These are phyloP conservation scores for Stomatorhinus walkeri DNA, from an alignment of 2,797 vertebrate genomes.

Conservation along the genomic window DNA sequence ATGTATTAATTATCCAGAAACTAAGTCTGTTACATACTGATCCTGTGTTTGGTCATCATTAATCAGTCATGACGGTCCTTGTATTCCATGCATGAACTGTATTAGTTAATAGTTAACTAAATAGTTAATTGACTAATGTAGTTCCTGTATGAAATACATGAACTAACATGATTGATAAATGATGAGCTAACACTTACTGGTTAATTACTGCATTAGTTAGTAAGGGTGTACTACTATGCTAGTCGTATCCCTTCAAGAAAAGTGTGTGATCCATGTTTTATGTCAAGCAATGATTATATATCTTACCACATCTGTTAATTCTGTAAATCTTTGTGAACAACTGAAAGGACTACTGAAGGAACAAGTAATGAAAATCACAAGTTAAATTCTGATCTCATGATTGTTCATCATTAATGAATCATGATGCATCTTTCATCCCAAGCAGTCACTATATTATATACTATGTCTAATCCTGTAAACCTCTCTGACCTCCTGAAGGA, in stretches of 20 bases:
- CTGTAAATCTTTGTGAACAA: not conserved
- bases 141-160: not conserved
- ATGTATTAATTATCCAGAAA: not conserved
- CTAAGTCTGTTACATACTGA: not conserved
- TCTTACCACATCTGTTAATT: not conserved
- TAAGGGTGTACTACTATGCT: not conserved
- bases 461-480: not conserved
- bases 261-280: not conserved
- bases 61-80: not conserved
- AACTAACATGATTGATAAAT: not conserved
- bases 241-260: not conserved
- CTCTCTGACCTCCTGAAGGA: not conserved
- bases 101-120: not conserved
- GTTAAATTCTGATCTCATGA: not conserved
- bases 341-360: not conserved
- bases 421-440: not conserved
- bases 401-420: not conserved
- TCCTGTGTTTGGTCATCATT: not conserved
- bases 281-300: not conserved
- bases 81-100: not conserved
- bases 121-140: not conserved
- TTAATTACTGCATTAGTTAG: not conserved
- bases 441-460: not conserved
- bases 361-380: not conserved
- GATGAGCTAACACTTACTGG: not conserved